phyloP scores from a whole-genome alignment of 2,888 invertebrate genomes.

The Shargacucullia verbasci region DNA sequence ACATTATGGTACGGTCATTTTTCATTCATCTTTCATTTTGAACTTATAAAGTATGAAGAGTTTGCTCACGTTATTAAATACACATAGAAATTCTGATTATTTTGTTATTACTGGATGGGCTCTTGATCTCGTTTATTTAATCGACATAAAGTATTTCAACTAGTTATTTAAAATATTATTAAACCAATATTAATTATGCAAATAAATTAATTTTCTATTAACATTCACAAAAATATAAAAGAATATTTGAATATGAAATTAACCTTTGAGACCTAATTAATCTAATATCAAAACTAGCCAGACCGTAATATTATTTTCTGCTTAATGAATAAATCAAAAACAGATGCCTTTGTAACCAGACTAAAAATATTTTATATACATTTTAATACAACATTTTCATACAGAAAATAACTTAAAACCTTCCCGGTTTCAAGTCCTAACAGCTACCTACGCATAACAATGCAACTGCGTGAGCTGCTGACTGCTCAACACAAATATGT shows the following conservation, averaged over 20 bases:
- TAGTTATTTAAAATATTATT: too few species aligned
- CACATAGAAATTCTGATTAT: too few species aligned
- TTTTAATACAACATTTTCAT: too few species aligned
- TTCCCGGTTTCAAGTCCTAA: constrained; percentile 37
- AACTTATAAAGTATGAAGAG: neutral
- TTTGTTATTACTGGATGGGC: too few species aligned
- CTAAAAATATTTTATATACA: neutral
- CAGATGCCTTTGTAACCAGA: constrained; percentile 9
- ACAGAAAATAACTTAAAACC: constrained; percentile 1
- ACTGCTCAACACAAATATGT: constrained; percentile 79
- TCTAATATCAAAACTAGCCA: constrained; percentile 17
- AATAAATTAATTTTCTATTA: constrained; percentile 4
- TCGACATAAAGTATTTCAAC: too few species aligned
- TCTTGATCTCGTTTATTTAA: too few species aligned
- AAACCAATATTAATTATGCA: too few species aligned
- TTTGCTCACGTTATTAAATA: too few species aligned
- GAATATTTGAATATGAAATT: constrained; percentile 6
- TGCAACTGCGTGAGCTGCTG: constrained; percentile 66
- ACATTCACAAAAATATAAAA: constrained; percentile 19
- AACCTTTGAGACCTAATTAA: constrained; percentile 16
- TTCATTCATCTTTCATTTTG: constrained; percentile 24
- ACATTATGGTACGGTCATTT: neutral
- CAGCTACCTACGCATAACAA: constrained; percentile 64
- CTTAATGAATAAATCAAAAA: constrained; percentile 14
- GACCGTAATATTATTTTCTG: constrained; percentile 15